phyloP scores from a whole-genome alignment of 1,140 invertebrate genomes.

The Zaprionus gabonicus region DNA sequence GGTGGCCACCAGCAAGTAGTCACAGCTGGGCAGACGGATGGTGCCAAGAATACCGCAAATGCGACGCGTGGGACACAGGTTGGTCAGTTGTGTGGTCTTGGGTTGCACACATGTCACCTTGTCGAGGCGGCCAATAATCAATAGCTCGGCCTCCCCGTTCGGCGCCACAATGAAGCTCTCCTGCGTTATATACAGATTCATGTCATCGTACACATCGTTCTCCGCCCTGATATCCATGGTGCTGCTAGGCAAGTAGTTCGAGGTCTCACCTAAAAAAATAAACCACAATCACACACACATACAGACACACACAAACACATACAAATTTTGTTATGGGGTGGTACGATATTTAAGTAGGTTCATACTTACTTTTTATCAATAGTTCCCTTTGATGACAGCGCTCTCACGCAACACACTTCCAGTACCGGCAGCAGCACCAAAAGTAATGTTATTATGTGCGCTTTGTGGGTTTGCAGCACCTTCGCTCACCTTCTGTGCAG shows the following conservation, averaged over 20 bases:
- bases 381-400: constrained; percentile 38
- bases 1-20: constrained; percentile 96
- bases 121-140: constrained; percentile 90
- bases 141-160: constrained; percentile 86
- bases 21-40: constrained; percentile 93
- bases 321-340: constrained; percentile 1
- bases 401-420: constrained; percentile 29
- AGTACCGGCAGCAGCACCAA: constrained; percentile 33
- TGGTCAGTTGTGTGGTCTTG: constrained; percentile 62
- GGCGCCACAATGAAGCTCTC: constrained; percentile 91
- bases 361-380: constrained; percentile 36
- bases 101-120: constrained; percentile 88
- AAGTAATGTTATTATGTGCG: constrained; percentile 11
- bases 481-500: constrained; percentile 1
- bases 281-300: not conserved
- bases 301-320: not conserved
- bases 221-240: constrained; percentile 47
- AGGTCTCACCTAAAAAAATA: constrained; percentile 19
- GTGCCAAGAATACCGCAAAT: constrained; percentile 96
- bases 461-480: constrained; percentile 3
- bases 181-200: constrained; percentile 89
- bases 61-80: constrained; percentile 86
- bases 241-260: not conserved
- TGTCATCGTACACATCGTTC: constrained; percentile 86
- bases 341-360: not conserved